Evolutionary conservation across 1,140 invertebrate genomes (phyloP), one percentile per base, ranked within the genome.

Genomic region (Cataglyphis hispanica): DNA sequence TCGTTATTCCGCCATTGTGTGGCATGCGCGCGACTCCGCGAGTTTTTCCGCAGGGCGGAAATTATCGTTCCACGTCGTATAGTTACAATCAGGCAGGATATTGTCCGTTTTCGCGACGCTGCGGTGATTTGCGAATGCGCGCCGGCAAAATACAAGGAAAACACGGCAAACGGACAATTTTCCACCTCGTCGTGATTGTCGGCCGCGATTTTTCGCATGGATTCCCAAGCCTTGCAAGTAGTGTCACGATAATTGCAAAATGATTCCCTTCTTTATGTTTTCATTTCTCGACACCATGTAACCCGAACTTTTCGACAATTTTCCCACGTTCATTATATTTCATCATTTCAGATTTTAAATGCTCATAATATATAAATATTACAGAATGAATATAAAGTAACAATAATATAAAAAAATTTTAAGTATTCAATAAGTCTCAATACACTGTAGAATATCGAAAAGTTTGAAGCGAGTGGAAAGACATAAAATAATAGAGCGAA

Each of bases 41-140:
- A 72, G 70, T 81, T 81, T 50, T 81, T 81, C 37, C 50, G 37
- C 66, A 16, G 25, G n/a, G n/a, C 66, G 76, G 63, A 80, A 81
- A 81, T 81, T 81, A 81, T 81, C n/a, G 78, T 50, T 72, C 43
- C 50, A 60, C 34, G 53, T 2, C 67, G 64, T 27, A 34, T 43
- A 27, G 67, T 53, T 60, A 72, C 78, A 81, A 81, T 81, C 67
- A 60, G 19, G n/a, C 78, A 16, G 78, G 50, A 81, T 72, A 81
- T 81, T 81, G 78, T 81, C 58, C 78, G 64, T 81, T 70, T 58
- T 70, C 46, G 34, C 37, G 66, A 69, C 13, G 43, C 13, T 69
- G n/a, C n/a, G 22, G n/a, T 50, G n/a, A 66, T n/a, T 40, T 8
- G 34, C 31, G 31, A n/a, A 40, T 37, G 64, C 37, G 2, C 50